A percentile compares a stretch with the other conserved stretches of the same genome.
Conservation (phyloP, 2,113 vertebrate species). For the Corythornis vintsioides region DNA sequence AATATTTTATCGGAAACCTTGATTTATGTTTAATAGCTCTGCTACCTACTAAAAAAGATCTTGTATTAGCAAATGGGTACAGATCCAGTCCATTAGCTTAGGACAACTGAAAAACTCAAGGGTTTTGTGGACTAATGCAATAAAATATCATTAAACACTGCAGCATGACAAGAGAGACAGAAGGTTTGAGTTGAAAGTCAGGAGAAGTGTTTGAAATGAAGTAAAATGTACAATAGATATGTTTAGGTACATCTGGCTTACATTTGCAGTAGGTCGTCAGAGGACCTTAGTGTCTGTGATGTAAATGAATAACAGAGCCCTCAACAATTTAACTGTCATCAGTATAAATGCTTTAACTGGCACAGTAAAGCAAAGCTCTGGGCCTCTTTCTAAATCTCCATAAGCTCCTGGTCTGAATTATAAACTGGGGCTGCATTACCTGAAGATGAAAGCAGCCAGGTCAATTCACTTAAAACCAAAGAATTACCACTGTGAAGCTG, state of each 20-base stretch:
- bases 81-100: constrained; percentile 80
- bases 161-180: constrained; percentile 77
- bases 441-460: constrained; percentile 84
- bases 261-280: constrained; percentile 82
- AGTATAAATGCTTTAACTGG: constrained; percentile 80
- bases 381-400: constrained; percentile 74
- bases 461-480: constrained; percentile 76
- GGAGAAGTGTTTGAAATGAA: constrained; percentile 78
- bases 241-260: constrained; percentile 87
- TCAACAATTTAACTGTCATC: constrained; percentile 90
- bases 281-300: constrained; percentile 82
- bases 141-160: constrained; percentile 81
- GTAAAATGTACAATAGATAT: constrained; percentile 73
- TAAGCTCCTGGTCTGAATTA: constrained; percentile 80
- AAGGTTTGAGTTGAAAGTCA: constrained; percentile 77
- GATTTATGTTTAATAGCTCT: constrained; percentile 71
- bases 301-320: constrained; percentile 90
- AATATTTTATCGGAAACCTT: constrained; percentile 67
- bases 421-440: constrained; percentile 71
- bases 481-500: constrained; percentile 74
- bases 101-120: constrained; percentile 74
- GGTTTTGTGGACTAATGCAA: constrained; percentile 78
- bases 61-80: constrained; percentile 79
- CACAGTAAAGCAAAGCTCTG: constrained; percentile 69
- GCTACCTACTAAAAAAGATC: constrained; percentile 72